Percentiles rank a stretch among this genome's conserved stretches.
phyloP scores from a whole-genome alignment of 2,888 invertebrate genomes.

The Netelia fuscicornis region DNA sequence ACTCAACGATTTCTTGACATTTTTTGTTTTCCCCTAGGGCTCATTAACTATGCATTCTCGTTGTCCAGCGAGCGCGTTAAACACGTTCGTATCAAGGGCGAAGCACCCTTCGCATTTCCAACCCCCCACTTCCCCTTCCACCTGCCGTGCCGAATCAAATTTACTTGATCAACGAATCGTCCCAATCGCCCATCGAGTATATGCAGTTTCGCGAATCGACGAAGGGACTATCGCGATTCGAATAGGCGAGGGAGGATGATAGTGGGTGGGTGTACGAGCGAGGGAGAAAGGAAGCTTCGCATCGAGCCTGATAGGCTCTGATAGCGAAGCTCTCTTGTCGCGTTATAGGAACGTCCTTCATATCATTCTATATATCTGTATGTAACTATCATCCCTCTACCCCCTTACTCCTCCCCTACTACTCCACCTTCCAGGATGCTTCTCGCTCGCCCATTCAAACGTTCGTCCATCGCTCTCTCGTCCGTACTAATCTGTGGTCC shows the following conservation, averaged over 20 bases:
- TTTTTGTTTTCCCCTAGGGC: too few species aligned
- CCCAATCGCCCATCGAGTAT: constrained; percentile 46
- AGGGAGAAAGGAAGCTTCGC: constrained; percentile 16
- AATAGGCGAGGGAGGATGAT: not conserved
- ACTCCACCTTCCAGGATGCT: constrained; percentile 38
- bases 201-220: constrained; percentile 65
- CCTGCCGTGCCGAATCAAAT: constrained; percentile 51
- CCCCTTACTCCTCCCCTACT: not conserved
- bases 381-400: constrained; percentile 6
- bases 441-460: constrained; percentile 72
- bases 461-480: constrained; percentile 81
- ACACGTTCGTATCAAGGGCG: too few species aligned
- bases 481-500: constrained; percentile 84
- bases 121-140: constrained; percentile 29
- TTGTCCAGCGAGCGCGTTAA: too few species aligned
- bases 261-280: constrained; percentile 5
- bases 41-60: too few species aligned
- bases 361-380: constrained; percentile 3
- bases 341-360: not conserved
- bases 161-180: constrained; percentile 62
- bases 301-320: constrained; percentile 50
- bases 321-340: constrained; percentile 39
- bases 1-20: too few species aligned
- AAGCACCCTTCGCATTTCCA: constrained; percentile 9
- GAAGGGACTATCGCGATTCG: constrained; percentile 38